Evolutionary conservation across 1,140 invertebrate species (phyloP).

Genomic region (Olivierus martensii): DNA sequence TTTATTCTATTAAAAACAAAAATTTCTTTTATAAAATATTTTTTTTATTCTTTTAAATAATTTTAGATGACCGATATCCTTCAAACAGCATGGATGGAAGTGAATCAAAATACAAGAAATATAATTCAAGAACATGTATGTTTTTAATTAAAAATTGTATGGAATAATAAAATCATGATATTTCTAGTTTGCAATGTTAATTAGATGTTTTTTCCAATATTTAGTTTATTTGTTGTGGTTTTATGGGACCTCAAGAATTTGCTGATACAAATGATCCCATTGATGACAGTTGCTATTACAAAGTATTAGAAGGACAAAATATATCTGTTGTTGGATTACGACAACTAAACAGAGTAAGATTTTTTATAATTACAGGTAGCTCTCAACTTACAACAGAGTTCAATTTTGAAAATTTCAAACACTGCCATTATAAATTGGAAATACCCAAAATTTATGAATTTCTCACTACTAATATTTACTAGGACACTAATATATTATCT

Average conservation of each 20-base stretch:
- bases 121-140: constrained; percentile 31
- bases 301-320: constrained; percentile 2
- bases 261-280: constrained; percentile 32
- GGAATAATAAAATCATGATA: no score
- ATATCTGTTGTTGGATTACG: constrained; percentile 8
- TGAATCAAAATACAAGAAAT: constrained; percentile 33
- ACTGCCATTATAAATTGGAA: no score
- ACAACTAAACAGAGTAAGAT: constrained; percentile 9
- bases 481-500: no score
- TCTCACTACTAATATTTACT: no score
- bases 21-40: no score
- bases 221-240: constrained; percentile 35
- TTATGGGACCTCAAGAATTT: constrained; percentile 33
- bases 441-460: no score
- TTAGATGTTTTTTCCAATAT: no score
- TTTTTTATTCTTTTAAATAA: neutral
- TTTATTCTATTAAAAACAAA: no score
- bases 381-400: no score
- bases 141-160: no score
- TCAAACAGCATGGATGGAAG: constrained; percentile 31
- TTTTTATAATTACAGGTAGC: neutral
- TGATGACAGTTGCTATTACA: constrained; percentile 31
- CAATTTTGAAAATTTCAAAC: no score
- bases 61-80: constrained; percentile 27
- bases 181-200: no score